These are phyloP conservation scores for Eupsilia transversa DNA, from an alignment of 2,888 invertebrate genomes.

Conservation along the genomic window DNA sequence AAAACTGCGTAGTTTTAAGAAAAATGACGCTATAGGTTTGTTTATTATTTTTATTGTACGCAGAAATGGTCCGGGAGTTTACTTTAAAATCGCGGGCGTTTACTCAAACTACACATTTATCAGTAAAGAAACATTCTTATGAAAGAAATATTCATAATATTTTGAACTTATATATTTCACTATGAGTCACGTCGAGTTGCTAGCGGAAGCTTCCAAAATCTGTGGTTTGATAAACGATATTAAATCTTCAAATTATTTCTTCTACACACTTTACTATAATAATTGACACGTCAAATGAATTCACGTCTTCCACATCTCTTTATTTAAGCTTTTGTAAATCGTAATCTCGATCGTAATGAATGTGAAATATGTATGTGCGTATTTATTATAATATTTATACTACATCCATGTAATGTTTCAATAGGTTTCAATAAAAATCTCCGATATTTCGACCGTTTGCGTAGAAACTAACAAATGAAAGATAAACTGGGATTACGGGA, in stretches of 20 bases:
- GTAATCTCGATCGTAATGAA: conserved; percentile 25
- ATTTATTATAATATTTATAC: conserved; percentile 48
- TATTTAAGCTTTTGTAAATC: conserved; percentile 43
- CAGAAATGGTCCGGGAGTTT: conserved; percentile 60
- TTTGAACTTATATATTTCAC: conserved; percentile 38
- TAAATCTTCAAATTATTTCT: conserved; percentile 17
- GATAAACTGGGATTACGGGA: conserved; percentile 32
- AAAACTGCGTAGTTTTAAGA: conserved; percentile 46
- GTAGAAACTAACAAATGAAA: conserved; percentile 33
- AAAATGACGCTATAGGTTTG: conserved; percentile 49
- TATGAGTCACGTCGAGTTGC: conserved; percentile 51
- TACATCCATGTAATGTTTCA: conserved; percentile 17
- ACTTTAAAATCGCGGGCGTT: conserved; percentile 63
- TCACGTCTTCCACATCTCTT: conserved; percentile 19
- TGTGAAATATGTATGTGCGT: conserved; percentile 10
- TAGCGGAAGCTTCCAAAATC: conserved; percentile 7
- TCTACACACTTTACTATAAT: conserved; percentile 1
- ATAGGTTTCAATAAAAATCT: conserved; percentile 27
- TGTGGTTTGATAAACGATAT: conserved; percentile 16
- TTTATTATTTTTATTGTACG: conserved; percentile 63
- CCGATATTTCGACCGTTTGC: conserved; percentile 33
- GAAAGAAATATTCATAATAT: conserved; percentile 58
- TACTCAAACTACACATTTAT: conserved; percentile 57
- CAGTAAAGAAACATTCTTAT: conserved; percentile 58
- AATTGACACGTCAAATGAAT: conserved; percentile 28